A percentile compares a stretch with the other conserved stretches of the same genome.
These are phyloP conservation scores for Allolobophora icterica DNA, from an alignment of 2,888 invertebrate genomes.

Conservation along the genomic window DNA sequence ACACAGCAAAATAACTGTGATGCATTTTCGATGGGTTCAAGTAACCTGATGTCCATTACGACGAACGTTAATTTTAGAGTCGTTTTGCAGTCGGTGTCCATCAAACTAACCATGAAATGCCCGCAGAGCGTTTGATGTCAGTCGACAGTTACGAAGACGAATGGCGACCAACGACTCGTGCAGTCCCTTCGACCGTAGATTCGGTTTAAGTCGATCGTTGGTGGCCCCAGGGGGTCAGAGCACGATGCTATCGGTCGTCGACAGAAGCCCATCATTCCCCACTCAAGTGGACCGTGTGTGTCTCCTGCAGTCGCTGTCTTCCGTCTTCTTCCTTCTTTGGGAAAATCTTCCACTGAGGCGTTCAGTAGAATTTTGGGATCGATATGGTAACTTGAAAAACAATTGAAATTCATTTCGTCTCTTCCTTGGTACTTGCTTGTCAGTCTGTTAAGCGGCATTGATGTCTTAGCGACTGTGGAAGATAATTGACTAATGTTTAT, in stretches of 20 bases:
- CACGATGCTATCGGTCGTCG: conserved; percentile 6
- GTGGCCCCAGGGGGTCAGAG: conserved; percentile 17
- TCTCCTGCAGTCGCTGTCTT: neutral
- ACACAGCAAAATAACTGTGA: neutral
- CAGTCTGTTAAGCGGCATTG: neutral
- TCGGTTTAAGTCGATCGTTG: conserved; percentile 17
- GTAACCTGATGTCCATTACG: neutral
- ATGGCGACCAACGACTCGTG: conserved; percentile 17
- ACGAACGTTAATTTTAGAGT: neutral
- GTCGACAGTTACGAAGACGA: conserved; percentile 11
- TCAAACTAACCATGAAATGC: conserved; percentile 2
- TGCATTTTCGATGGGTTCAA: conserved; percentile 11
- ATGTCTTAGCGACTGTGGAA: too few species aligned
- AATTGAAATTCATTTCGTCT: neutral
- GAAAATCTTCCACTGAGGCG: neutral
- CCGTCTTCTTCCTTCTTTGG: neutral
- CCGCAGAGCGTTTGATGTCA: neutral
- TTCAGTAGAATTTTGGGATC: neutral
- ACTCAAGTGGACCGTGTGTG: neutral
- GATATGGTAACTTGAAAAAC: neutral
- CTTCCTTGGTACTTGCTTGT: neutral
- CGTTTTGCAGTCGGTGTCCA: conserved; percentile 5
- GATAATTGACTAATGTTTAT: too few species aligned
- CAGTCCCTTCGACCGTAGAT: conserved; percentile 12
- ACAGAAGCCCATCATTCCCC: neutral